Evolutionary conservation across 2,113 vertebrate genomes (phyloP).

Genomic region (Meleagris gallopavo): DNA sequence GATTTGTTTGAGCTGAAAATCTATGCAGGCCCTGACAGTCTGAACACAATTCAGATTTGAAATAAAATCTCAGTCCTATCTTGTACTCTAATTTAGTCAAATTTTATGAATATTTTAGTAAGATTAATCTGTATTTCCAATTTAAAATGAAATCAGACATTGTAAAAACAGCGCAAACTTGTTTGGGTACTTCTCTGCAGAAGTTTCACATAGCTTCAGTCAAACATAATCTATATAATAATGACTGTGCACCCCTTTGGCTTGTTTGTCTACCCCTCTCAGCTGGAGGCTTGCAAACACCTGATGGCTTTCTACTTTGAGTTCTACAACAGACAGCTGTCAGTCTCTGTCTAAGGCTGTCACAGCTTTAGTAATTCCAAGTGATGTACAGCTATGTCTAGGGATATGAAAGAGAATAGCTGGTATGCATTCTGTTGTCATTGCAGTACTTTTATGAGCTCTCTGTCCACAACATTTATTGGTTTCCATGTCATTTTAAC

Average conservation of each 20-base stretch:
- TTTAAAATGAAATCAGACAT: background rate
- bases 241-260: background rate
- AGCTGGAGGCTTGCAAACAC: background rate
- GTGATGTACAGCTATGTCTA: conserved; percentile 33
- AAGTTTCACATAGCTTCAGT: background rate
- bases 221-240: background rate
- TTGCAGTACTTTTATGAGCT: background rate
- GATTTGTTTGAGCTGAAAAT: background rate
- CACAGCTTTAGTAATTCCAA: conserved; percentile 14
- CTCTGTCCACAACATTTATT: background rate
- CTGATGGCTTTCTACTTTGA: background rate
- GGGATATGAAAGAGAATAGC: background rate
- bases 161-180: background rate
- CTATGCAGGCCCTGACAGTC: background rate
- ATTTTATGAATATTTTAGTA: background rate
- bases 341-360: conserved; percentile 35
- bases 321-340: conserved; percentile 17
- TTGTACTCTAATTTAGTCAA: background rate
- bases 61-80: background rate
- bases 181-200: background rate
- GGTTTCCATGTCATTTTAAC: background rate
- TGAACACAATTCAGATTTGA: background rate
- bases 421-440: background rate
- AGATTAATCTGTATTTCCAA: background rate
- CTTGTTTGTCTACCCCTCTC: conserved; percentile 16